Evolutionary conservation across 1,140 invertebrate species (phyloP), one percentile per base, ranked within the genome.

Genomic region (Conopomorpha cramerella): DNA sequence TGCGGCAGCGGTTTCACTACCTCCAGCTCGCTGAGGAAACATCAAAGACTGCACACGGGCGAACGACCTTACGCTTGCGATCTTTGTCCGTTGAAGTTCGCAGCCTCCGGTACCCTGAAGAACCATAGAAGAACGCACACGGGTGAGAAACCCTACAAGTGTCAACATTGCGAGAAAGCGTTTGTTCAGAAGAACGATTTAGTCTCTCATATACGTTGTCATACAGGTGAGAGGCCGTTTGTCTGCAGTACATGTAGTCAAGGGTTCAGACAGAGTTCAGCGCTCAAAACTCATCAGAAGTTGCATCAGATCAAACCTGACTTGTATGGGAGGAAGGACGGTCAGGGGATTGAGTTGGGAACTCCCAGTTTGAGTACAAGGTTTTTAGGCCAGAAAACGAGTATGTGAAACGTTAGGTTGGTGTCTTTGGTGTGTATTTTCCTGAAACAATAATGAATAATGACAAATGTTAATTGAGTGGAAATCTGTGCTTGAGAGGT

Each of bases 11-110:
- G 82, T 6, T 92, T 91, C 52, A 89, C 87, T 1, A 89, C 88
- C 12, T 85, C 86, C 11, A 88, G 86, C 44, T 89, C 83, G 0
- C 78, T 83, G 55, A 82, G 83, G 1, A 85, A 86, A 28, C 89
- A 91, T 58, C 80, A 85, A 33, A 71, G 84, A 18, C 80, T 83
- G 41, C 79, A 96, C 59, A 89, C 88, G 0, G 88, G 88, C 0
- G 89, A 90, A 39, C 43, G 58, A 46, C 92, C 92, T 0, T 95
- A 93, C 55, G 83, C 84, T 13, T 96, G 93, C 64, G 90, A 95
- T 34, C 71, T 90, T 6, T 96, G 93, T 56, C 84, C 87, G 1
- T 84, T 92, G 68, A 86, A 88, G 42, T 96, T 96, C 39, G 80
- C 82, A 0, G 77, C 81, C 0, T 77, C 82, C 0, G 81, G 82